Percentiles rank a stretch among this genome's conserved stretches.
Evolutionary conservation across 2,113 vertebrate species (phyloP).

Genomic region (Chlamydotis undulata): DNA sequence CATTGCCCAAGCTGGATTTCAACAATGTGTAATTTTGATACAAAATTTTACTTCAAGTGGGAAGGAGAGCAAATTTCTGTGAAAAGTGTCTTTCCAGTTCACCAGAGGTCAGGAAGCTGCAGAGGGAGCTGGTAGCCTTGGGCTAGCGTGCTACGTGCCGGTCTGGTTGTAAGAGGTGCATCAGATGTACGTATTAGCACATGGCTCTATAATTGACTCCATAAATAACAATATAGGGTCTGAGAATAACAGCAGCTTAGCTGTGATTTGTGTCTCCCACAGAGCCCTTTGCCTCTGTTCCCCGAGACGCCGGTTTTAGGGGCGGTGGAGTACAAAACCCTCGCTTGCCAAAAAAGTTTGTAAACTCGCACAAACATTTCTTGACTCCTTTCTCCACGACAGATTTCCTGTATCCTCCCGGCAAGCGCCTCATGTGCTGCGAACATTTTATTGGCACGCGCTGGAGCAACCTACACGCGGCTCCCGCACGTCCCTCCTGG

Average conservation of each 20-base stretch:
- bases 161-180: background rate
- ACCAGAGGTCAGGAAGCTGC: background rate
- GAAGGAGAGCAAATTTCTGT: background rate
- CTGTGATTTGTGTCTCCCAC: background rate
- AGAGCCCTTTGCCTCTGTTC: background rate
- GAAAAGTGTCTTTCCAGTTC: background rate
- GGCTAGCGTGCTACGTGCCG: background rate
- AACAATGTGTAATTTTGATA: background rate
- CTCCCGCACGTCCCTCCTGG: background rate
- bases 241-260: background rate
- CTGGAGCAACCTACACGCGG: background rate
- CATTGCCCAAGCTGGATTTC: background rate
- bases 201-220: background rate
- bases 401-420: background rate
- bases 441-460: background rate
- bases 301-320: background rate
- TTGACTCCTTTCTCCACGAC: background rate
- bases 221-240: background rate
- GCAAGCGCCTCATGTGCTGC: background rate
- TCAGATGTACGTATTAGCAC: background rate
- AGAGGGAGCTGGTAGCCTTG: background rate
- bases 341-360: background rate
- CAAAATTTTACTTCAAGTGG: background rate
- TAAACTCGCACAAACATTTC: background rate
- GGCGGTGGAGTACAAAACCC: background rate